Evolutionary conservation across 2,888 invertebrate genomes (phyloP).

Genomic region (Acanthacorydalis orientalis): DNA sequence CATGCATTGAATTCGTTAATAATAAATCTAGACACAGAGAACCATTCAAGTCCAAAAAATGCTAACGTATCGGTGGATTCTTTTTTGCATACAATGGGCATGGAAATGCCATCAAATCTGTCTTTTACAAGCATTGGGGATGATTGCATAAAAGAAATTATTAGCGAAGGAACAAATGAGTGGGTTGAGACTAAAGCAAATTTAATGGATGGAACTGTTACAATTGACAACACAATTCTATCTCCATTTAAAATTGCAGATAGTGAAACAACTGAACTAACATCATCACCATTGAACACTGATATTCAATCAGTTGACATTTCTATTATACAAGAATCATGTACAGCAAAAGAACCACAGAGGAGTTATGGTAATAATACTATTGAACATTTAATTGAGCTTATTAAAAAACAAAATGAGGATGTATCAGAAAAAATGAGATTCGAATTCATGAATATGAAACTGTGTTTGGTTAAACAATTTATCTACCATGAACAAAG

Average conservation of each 20-base stretch:
- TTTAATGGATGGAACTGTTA: background rate
- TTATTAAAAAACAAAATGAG: slow-evolving; percentile 10
- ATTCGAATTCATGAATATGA: slow-evolving; percentile 16
- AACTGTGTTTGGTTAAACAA: slow-evolving; percentile 20
- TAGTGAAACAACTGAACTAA: background rate
- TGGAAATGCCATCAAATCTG: background rate
- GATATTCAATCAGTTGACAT: too few relatives aligned
- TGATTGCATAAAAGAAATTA: background rate
- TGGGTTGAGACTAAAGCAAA: background rate
- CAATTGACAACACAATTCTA: background rate
- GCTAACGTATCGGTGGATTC: background rate
- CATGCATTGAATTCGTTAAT: too few relatives aligned
- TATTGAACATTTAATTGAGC: background rate
- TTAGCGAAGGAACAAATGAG: background rate
- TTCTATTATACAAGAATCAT: background rate
- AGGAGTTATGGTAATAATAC: background rate
- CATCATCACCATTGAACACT: too few relatives aligned
- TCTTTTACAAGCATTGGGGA: background rate
- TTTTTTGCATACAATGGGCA: slow-evolving; percentile 4
- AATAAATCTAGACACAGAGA: background rate
- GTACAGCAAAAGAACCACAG: background rate
- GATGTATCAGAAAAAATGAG: slow-evolving; percentile 15
- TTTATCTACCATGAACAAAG: slow-evolving; percentile 19
- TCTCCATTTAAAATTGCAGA: background rate
- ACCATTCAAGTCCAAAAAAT: background rate